Conservation (phyloP, 1,140 invertebrate species). For the Teleogryllus occipitalis region DNA sequence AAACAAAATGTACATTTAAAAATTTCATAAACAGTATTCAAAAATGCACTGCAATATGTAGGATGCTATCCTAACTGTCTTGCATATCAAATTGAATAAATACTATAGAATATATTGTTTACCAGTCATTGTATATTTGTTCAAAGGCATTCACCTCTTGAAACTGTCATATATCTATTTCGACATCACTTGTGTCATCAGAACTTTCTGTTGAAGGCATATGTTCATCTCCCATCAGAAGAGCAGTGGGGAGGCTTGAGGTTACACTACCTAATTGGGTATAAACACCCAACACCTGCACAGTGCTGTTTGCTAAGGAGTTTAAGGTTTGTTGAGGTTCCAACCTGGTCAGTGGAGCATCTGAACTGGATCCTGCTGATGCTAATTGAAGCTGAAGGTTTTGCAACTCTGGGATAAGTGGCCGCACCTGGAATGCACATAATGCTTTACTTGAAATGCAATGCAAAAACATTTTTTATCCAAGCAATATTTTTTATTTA, state of each 20-base stretch:
- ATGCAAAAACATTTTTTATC: not conserved
- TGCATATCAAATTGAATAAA: too few relatives aligned
- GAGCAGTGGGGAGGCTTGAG: conserved; percentile 39
- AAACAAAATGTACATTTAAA: too few relatives aligned
- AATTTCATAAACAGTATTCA: too few relatives aligned
- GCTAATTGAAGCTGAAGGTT: conserved; percentile 18
- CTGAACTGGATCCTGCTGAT: conserved; percentile 35
- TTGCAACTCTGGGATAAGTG: conserved; percentile 50
- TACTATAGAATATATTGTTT: too few relatives aligned
- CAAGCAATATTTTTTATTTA: too few relatives aligned
- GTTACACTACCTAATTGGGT: conserved; percentile 41
- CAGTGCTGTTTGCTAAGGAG: conserved; percentile 37
- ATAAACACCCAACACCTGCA: conserved; percentile 42
- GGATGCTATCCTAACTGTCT: too few relatives aligned
- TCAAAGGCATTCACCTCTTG: not conserved
- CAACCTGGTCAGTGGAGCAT: conserved; percentile 34
- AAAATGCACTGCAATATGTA: too few relatives aligned
- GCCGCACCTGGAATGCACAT: conserved; percentile 42
- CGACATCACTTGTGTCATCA: conserved; percentile 41
- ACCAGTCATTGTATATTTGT: not conserved
- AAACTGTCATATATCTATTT: conserved; percentile 39
- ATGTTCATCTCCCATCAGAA: conserved; percentile 41
- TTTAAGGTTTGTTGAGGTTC: conserved; percentile 35
- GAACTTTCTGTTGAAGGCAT: conserved; percentile 41
- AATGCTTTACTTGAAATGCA: not conserved